Percentiles rank a stretch among this genome's conserved stretches.
Conservation (phyloP, 2,113 vertebrate species). For the Suncus etruscus region DNA sequence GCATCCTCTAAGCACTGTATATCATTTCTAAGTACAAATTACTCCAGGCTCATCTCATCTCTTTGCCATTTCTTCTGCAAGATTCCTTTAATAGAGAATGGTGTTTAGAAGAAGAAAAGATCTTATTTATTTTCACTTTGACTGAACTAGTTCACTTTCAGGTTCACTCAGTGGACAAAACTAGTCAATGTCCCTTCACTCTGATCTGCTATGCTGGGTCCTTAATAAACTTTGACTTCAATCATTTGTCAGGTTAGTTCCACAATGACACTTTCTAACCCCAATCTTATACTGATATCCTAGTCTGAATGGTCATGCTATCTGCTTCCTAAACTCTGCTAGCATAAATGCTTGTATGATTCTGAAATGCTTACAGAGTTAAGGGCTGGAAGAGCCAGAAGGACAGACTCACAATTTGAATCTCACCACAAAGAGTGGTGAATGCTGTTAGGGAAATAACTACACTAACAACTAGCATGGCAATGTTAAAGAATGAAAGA, state of each 20-base stretch:
- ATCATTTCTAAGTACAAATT: neutral
- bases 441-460: no score
- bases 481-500: no score
- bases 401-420: no score
- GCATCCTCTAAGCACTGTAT: conserved; percentile 23
- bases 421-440: no score
- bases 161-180: neutral
- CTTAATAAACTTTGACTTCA: neutral
- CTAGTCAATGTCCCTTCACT: neutral
- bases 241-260: neutral
- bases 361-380: no score
- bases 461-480: no score
- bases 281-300: neutral
- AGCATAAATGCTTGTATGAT: neutral
- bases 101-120: neutral
- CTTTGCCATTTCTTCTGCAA: no score
- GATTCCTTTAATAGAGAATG: conserved; percentile 5
- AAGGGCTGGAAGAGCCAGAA: no score
- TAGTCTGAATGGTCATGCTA: neutral
- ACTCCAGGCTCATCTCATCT: neutral
- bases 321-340: neutral
- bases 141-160: neutral
- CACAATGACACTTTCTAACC: neutral
- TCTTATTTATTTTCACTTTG: neutral
- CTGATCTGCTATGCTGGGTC: conserved; percentile 2